phyloP scores from a whole-genome alignment of 2,797 vertebrate species.

The Pseudochromis fuscus region DNA sequence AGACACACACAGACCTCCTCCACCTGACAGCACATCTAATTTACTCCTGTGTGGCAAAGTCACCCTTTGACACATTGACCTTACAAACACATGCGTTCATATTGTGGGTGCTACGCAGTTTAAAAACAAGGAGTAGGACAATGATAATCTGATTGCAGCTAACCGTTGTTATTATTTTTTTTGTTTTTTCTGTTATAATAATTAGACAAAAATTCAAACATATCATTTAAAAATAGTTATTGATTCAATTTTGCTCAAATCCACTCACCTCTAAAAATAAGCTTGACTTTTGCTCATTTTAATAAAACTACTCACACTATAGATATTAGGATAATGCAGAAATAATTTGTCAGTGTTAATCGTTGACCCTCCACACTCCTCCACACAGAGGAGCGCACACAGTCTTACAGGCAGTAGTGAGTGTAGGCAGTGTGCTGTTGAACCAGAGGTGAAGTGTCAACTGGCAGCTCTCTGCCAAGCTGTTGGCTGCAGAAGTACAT shows the following conservation, averaged over 20 bases:
- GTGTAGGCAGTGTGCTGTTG: conserved; percentile 73
- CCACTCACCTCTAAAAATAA: no score
- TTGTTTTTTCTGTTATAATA: no score
- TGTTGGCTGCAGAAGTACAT: conserved; percentile 79
- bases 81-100: background rate
- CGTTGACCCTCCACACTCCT: conserved; percentile 12
- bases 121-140: no score
- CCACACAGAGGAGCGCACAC: conserved; percentile 27
- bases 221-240: no score
- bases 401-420: conserved; percentile 50
- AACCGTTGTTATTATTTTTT: no score
- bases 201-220: no score
- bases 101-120: background rate
- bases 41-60: conserved; percentile 48
- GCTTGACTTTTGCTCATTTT: background rate
- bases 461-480: conserved; percentile 71
- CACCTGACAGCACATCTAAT: conserved; percentile 51
- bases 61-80: conserved; percentile 37
- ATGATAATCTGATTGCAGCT: no score
- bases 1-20: conserved; percentile 21
- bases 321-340: background rate
- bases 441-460: conserved; percentile 79
- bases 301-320: background rate
- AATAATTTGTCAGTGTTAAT: background rate
- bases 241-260: no score